Conservation (phyloP, 2,113 vertebrate species). For the Oncorhynchus tshawytscha region DNA sequence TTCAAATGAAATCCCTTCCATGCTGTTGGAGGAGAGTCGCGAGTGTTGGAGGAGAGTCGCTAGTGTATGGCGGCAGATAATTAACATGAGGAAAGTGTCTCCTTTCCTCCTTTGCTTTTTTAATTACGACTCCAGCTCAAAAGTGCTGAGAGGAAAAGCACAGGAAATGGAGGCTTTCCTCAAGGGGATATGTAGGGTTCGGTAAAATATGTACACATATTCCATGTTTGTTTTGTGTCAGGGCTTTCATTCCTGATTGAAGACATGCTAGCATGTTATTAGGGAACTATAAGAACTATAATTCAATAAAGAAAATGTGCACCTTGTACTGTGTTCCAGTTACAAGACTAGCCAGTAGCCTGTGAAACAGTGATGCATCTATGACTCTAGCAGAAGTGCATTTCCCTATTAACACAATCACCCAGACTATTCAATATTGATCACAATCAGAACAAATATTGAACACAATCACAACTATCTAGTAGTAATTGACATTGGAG, state of each 20-base stretch:
- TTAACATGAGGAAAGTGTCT: constrained; percentile 31
- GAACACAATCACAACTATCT: background rate
- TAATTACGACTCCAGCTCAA: constrained; percentile 13
- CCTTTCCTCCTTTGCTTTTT: constrained; percentile 19
- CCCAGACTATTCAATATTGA: background rate
- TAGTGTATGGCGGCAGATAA: constrained; percentile 21
- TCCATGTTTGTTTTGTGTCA: no score
- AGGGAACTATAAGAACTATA: no score
- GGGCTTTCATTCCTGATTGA: no score
- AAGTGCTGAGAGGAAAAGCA: constrained; percentile 1
- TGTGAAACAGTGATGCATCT: no score
- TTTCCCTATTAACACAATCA: no score
- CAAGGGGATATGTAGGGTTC: background rate
- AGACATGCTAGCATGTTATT: no score
- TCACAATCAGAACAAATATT: background rate
- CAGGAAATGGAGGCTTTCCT: constrained; percentile 21
- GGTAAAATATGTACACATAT: no score
- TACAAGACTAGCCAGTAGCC: no score
- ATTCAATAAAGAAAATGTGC: no score
- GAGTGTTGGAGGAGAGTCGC: constrained; percentile 24
- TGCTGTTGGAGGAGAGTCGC: constrained; percentile 22
- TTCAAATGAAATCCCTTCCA: constrained; percentile 56
- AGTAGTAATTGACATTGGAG: no score
- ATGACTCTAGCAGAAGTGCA: no score
- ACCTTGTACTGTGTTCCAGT: no score